These are phyloP conservation scores for Campylomormyrus numenius DNA, from an alignment of 2,113 vertebrate species.

Conservation along the genomic window DNA sequence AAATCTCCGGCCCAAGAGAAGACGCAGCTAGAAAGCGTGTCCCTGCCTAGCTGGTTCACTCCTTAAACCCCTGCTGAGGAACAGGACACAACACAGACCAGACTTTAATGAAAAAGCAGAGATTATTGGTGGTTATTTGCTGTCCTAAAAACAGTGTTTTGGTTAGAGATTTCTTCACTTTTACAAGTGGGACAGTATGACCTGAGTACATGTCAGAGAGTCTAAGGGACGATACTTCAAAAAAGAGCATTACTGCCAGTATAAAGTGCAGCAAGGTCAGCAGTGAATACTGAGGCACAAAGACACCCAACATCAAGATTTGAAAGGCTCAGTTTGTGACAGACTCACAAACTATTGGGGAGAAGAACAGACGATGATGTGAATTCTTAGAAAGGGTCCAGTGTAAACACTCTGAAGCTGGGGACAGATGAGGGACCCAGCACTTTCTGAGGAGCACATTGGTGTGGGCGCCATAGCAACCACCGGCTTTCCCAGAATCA, in stretches of 20 bases:
- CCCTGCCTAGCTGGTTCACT: neutral
- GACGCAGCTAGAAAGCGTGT: neutral
- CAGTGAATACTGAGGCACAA: neutral
- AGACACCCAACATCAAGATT: neutral
- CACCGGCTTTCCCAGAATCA: conserved; percentile 81
- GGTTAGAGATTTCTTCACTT: neutral
- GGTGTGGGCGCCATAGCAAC: conserved; percentile 86
- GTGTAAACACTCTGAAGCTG: fast-evolving
- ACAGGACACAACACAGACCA: neutral
- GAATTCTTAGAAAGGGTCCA: conserved; percentile 1
- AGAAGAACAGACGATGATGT: neutral
- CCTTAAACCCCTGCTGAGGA: neutral
- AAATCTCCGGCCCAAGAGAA: neutral
- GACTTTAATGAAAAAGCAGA: neutral
- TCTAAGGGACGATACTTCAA: neutral
- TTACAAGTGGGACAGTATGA: neutral
- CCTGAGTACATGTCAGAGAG: neutral
- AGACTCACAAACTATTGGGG: neutral
- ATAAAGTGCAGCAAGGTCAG: neutral
- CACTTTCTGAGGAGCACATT: conserved; percentile 74
- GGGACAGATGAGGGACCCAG: conserved; percentile 80
- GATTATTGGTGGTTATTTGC: neutral
- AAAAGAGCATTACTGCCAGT: neutral
- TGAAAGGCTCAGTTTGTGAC: neutral
- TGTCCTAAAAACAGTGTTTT: neutral